These are phyloP conservation scores for Amphilophus citrinellus DNA, from an alignment of 2,113 vertebrate genomes.

Conservation along the genomic window DNA sequence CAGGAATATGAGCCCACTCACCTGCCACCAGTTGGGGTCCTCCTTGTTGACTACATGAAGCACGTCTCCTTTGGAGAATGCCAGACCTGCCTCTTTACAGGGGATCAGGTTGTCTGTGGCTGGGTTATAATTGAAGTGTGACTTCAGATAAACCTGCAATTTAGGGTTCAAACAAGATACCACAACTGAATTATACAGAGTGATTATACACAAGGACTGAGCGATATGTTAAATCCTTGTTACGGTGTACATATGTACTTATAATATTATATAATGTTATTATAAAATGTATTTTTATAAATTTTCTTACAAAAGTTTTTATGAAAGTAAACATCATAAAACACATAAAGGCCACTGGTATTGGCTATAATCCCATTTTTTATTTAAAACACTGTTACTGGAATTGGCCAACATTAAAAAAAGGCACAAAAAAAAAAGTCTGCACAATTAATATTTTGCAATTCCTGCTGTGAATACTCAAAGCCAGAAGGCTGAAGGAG, in stretches of 20 bases:
- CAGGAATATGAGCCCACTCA: conserved; percentile 66
- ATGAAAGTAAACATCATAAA: background rate
- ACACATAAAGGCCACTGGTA: too few species aligned
- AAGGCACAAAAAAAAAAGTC: background rate
- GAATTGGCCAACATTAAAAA: background rate
- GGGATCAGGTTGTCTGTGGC: conserved; percentile 95
- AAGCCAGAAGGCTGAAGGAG: background rate
- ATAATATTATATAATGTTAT: background rate
- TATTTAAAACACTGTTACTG: background rate
- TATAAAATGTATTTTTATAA: too few species aligned
- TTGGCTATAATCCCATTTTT: background rate
- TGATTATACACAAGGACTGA: background rate
- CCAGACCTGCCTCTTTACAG: conserved; percentile 96
- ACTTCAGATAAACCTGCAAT: conserved; percentile 92
- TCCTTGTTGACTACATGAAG: conserved; percentile 97
- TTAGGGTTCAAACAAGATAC: background rate
- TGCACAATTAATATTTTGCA: background rate
- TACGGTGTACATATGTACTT: background rate
- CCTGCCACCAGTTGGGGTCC: conserved; percentile 99
- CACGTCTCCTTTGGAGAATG: conserved; percentile 95
- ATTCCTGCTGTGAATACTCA: background rate
- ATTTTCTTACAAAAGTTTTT: too few species aligned
- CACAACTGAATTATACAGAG: background rate
- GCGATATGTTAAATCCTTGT: background rate
- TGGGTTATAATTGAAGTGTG: conserved; percentile 98